Percentiles rank a stretch among this genome's conserved stretches.
Evolutionary conservation across 2,888 invertebrate species (phyloP).

Genomic region (Caenorhabditis auriculariae): DNA sequence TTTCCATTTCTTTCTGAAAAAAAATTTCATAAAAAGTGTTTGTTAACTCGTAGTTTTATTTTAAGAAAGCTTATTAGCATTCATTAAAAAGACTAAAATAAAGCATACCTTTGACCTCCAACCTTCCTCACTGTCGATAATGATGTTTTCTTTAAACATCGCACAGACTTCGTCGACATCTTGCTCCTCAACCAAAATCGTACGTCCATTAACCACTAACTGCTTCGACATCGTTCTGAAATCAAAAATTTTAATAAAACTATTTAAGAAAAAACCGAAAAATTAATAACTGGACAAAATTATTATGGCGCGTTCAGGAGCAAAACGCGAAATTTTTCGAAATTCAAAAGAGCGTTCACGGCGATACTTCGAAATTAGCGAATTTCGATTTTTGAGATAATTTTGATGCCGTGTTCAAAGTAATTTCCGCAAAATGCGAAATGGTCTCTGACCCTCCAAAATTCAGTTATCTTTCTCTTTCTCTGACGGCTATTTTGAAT

Average conservation of each 20-base stretch:
- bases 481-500: too few species aligned
- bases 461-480: too few species aligned
- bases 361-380: too few species aligned
- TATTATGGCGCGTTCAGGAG: too few species aligned
- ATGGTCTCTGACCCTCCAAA: too few species aligned
- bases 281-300: slow-evolving; percentile 5
- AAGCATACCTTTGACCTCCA: slow-evolving; percentile 12
- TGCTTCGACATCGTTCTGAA: slow-evolving; percentile 16
- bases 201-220: slow-evolving; percentile 6
- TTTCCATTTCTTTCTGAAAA: slow-evolving; percentile 21
- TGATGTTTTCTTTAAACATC: slow-evolving; percentile 11
- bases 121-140: slow-evolving; percentile 5
- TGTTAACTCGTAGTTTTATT: slow-evolving; percentile 24
- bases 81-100: slow-evolving; percentile 22
- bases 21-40: slow-evolving; percentile 20
- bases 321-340: too few species aligned
- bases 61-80: slow-evolving; percentile 21
- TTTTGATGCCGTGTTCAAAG: too few species aligned
- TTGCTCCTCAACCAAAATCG: slow-evolving; percentile 7
- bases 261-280: slow-evolving; percentile 11
- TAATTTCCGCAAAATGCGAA: too few species aligned
- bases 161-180: slow-evolving; percentile 7
- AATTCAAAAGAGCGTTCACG: too few species aligned
- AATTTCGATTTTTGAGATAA: too few species aligned
- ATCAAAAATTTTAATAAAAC: slow-evolving; percentile 13